Evolutionary conservation across 2,888 invertebrate genomes (phyloP), one percentile per base, ranked within the genome.

Genomic region (Cepaea hortensis): DNA sequence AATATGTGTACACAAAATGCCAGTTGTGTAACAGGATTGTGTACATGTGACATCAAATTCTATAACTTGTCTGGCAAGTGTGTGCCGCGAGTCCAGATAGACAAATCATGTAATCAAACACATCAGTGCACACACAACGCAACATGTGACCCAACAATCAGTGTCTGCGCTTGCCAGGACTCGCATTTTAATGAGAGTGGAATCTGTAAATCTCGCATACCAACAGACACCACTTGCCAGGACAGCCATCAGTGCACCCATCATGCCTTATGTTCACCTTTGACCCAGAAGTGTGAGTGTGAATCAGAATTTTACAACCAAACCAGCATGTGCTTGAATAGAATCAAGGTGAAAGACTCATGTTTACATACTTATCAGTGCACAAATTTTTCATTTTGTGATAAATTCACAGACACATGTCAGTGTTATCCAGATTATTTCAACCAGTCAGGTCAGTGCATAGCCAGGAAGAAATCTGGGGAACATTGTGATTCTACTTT

Each of bases 101-200:
- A 82, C 13, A 23, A 20, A 18, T 5, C 79, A 20, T 88, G 88
- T 65, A 87, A 87, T 83, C 68, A 68, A 9, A 85, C 88, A 5
- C 61, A 87, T 2, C 88, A 88, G 85, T 88, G 88, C 72, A 85
- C 88, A 11, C 72, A 80, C 11, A 85, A 88, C 46, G 72, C 88
- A 5, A 79, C 46, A 0, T 88, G 88, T 18, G 84, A 73, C 18
- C 46, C 46, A 0, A 23, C 18, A 4, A 20, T 46, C 6, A 48
- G 70, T 9, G 50, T 82, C 35, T 88, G 88, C 46, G 55, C 73
- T 3, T 88, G 88, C 48, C 65, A 77, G 11, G 23, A 46, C 15
- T 77, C 72, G 7, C 83, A 73, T 75, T 88, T 80, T 76, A 85
- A 87, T 70, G 85, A 88, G 70, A 85, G 83, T 68, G 87, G 88